These are phyloP conservation scores for Linnaemya vulpina DNA, from an alignment of 2,888 invertebrate species.

Conservation along the genomic window DNA sequence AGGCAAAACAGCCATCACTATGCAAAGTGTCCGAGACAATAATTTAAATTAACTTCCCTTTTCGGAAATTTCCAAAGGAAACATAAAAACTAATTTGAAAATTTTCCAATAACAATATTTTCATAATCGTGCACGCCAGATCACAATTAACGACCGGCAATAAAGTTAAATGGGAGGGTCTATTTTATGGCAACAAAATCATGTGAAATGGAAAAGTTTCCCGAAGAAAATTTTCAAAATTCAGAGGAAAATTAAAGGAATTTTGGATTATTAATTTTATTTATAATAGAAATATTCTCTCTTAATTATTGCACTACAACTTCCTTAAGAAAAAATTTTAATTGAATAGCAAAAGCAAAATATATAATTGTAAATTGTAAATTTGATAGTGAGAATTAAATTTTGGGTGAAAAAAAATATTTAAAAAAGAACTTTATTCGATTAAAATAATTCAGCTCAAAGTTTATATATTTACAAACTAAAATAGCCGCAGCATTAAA, in stretches of 20 bases:
- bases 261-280: neutral
- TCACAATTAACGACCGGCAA: slow-evolving; percentile 9
- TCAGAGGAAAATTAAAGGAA: neutral
- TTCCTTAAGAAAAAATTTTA: neutral
- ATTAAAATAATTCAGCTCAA: too few species aligned
- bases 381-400: too few species aligned
- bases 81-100: slow-evolving; percentile 9
- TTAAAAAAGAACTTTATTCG: too few species aligned
- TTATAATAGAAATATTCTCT: neutral
- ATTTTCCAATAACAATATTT: slow-evolving; percentile 6
- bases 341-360: too few species aligned
- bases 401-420: too few species aligned
- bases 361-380: too few species aligned
- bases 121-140: slow-evolving; percentile 19
- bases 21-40: slow-evolving; percentile 7
- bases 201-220: neutral
- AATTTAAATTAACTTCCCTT: neutral
- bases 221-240: too few species aligned
- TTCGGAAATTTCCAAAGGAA: neutral
- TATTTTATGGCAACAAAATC: neutral
- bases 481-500: too few species aligned
- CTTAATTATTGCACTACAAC: neutral
- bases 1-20: neutral
- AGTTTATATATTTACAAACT: too few species aligned
- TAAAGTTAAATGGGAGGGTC: slow-evolving; percentile 16